Base-by-base conservation (phyloP, 2,797 vertebrate species). In the Onychomys arenicola region DNA sequence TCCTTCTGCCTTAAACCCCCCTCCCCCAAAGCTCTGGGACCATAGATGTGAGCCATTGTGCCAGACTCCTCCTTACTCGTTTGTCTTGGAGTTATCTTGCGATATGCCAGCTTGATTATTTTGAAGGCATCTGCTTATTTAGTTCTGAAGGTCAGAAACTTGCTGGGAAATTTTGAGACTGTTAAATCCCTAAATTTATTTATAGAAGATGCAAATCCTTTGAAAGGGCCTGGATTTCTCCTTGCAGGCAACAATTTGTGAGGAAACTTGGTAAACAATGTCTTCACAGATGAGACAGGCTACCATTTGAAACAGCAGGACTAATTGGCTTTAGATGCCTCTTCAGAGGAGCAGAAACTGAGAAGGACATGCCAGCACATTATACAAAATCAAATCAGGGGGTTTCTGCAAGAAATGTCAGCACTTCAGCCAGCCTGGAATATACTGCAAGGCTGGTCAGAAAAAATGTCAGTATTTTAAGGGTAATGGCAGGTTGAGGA, bases 161-260 rank as follows among this genome's bases (percentile, higher is more conserved):
- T 82, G 8, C 34, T 55, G 77, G 63, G 65, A 78, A 69, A 73
- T 85, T 57, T 88, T 10, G 88, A 49, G 55, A 95, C 49, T 13
- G 4, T 78, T 92, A 95, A 67, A 85, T 90, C 43, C 63, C 77
- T 67, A 57, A 6, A 76, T 87, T 80, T 94, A 69, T 84, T 90
- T 55, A 63, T 40, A 76, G 29, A 88, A 12, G 32, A 52, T 6
- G 57, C 34, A 61, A 82, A 67, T 93, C n/a, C 86, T 93, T 90
- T 82, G 32, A 78, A 86, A 81, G 4, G 46, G 13, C 67, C 3
- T 32, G 76, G 29, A 75, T 82, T 84, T 95, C 59, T 65, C 59
- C 57, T 93, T 89, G 80, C 37, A 92, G 57, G 93, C 17, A 92
- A 65, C 21, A 32, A 46, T 71, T 77, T 77, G 76, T 52, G n/a